Percentiles rank a stretch among this genome's conserved stretches.
Evolutionary conservation across 2,113 vertebrate species (phyloP).

Genomic region (Oxyruncus cristatus): DNA sequence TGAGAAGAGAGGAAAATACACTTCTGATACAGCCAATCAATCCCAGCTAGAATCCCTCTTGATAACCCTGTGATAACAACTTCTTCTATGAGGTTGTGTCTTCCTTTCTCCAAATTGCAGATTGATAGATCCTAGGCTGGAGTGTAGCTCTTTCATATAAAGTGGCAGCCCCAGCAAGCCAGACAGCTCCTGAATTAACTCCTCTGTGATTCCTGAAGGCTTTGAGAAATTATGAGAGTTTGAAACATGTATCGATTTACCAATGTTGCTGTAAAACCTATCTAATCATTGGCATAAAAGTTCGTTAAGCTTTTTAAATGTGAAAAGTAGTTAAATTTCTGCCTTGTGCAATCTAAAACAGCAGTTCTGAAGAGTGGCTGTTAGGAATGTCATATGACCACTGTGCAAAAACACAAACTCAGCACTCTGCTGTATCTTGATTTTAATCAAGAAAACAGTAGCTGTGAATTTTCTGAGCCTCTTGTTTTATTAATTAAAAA

Average conservation of each 20-base stretch:
- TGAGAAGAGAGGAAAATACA: background rate
- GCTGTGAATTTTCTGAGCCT: background rate
- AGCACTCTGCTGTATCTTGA: background rate
- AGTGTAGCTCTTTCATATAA: background rate
- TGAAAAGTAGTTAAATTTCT: background rate
- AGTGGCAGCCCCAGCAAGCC: background rate
- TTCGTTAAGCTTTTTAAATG: conserved; percentile 17
- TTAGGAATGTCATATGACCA: background rate
- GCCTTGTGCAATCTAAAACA: background rate
- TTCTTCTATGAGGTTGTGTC: background rate
- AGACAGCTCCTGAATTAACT: background rate
- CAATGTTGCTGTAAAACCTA: background rate
- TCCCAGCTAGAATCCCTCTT: background rate
- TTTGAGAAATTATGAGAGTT: conserved; percentile 31
- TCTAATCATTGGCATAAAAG: background rate
- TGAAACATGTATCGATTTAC: background rate
- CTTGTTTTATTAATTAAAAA: background rate
- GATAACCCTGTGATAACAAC: background rate
- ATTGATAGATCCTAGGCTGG: background rate
- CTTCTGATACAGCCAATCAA: background rate
- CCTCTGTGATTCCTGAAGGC: conserved; percentile 23
- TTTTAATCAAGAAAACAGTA: background rate
- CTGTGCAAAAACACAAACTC: background rate
- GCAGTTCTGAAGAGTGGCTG: background rate
- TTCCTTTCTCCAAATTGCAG: conserved; percentile 8